Evolutionary conservation across 2,888 invertebrate genomes (phyloP).

Genomic region (Pristionchus mayeri): DNA sequence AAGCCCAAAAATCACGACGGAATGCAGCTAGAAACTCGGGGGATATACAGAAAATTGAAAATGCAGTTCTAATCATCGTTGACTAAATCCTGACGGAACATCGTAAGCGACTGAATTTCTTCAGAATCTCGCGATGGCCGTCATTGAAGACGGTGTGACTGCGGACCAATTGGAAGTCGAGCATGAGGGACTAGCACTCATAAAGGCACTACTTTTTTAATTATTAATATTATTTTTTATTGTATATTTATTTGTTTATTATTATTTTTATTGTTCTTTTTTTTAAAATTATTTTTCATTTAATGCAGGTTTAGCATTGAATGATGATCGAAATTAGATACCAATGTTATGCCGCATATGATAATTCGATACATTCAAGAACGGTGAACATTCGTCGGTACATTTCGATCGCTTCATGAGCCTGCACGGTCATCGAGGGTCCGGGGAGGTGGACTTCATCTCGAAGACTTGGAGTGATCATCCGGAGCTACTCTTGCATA

Average conservation of each 20-base stretch:
- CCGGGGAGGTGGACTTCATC: constrained; percentile 28
- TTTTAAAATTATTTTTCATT: too few relatives aligned
- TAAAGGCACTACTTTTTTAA: too few relatives aligned
- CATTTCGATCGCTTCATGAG: constrained; percentile 82
- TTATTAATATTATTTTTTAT: too few relatives aligned
- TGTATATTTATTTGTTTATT: too few relatives aligned
- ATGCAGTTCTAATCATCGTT: not conserved
- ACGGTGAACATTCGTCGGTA: constrained; percentile 58
- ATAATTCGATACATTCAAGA: too few relatives aligned
- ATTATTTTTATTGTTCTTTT: not conserved
- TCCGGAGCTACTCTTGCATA: constrained; percentile 81
- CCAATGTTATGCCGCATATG: too few relatives aligned
- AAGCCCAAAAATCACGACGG: too few relatives aligned
- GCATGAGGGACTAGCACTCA: constrained; percentile 18
- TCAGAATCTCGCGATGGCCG: constrained; percentile 64
- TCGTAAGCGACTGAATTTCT: too few relatives aligned
- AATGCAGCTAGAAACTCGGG: too few relatives aligned
- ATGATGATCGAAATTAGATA: too few relatives aligned
- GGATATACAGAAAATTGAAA: not conserved
- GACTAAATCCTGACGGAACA: not conserved
- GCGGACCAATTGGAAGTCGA: constrained; percentile 55
- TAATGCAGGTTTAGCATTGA: too few relatives aligned
- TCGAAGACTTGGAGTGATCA: constrained; percentile 82
- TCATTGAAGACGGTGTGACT: constrained; percentile 58
- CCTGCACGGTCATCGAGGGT: constrained; percentile 83